These are phyloP conservation scores for Homarus americanus DNA, from an alignment of 1,140 invertebrate genomes.

Conservation along the genomic window DNA sequence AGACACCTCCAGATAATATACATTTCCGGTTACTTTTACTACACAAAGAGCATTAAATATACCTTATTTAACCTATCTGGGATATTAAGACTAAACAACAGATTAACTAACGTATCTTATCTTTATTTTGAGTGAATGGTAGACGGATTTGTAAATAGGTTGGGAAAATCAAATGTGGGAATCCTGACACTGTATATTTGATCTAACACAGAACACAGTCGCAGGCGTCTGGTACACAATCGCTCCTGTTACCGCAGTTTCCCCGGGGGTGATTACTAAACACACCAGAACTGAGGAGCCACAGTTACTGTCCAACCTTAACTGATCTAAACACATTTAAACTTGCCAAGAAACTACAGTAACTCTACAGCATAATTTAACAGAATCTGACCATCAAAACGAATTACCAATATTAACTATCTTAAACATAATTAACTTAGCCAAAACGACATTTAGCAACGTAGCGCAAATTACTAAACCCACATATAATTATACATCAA, in stretches of 20 bases:
- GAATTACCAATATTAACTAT: no score
- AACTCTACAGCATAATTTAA: no score
- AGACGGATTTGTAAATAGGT: no score
- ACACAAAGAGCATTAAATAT: not conserved
- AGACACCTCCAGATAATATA: constrained; percentile 19
- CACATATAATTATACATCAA: no score
- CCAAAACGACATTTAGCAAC: no score
- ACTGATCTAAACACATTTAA: no score
- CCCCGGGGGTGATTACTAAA: not conserved
- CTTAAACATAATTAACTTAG: no score
- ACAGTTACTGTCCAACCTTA: no score
- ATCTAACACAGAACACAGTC: constrained; percentile 24
- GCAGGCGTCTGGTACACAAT: not conserved
- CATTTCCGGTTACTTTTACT: not conserved
- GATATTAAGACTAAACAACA: not conserved
- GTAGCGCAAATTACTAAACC: no score
- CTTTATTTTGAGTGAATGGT: not conserved
- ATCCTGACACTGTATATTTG: constrained; percentile 11
- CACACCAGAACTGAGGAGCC: no score
- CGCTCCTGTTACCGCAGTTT: not conserved
- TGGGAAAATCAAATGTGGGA: not conserved
- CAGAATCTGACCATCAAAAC: no score
- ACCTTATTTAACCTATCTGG: not conserved
- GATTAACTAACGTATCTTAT: not conserved
- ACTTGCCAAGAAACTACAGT: no score